These are phyloP conservation scores for Entosphenus tridentatus DNA, from an alignment of 2,113 vertebrate species.

Conservation along the genomic window DNA sequence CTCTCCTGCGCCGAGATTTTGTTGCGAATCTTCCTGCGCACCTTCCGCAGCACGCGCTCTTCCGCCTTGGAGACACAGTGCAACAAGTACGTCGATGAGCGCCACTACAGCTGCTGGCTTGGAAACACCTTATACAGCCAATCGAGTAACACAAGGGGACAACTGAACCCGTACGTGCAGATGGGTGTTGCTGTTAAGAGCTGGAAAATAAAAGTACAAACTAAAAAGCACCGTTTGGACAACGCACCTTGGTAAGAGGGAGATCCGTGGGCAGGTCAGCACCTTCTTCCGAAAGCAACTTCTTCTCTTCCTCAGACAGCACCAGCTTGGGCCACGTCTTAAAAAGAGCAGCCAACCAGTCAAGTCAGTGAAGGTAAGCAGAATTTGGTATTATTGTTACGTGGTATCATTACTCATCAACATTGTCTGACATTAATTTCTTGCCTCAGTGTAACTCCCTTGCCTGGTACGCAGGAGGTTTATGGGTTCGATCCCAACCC, in stretches of 20 bases:
- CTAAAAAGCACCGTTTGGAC: not conserved
- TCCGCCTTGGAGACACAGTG: constrained; percentile 27
- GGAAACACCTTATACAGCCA: too few relatives aligned
- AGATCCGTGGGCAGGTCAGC: constrained; percentile 28
- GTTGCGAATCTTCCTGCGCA: constrained; percentile 60
- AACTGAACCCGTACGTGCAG: not conserved
- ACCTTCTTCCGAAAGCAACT: constrained; percentile 48
- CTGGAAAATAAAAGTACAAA: accelerated
- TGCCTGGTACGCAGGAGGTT: too few relatives aligned
- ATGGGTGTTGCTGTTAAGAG: not conserved
- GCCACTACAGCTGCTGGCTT: not conserved
- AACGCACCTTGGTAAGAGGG: constrained; percentile 51
- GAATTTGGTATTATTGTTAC: too few relatives aligned
- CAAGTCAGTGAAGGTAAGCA: too few relatives aligned
- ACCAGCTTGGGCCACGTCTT: constrained; percentile 16
- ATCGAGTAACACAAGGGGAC: not conserved
- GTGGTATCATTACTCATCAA: too few relatives aligned
- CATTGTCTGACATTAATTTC: too few relatives aligned
- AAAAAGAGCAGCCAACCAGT: too few relatives aligned
- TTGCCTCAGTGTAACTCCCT: too few relatives aligned
- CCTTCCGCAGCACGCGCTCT: constrained; percentile 42
- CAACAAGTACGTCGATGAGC: accelerated
- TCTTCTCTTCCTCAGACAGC: constrained; percentile 50
- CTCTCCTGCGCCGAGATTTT: constrained; percentile 65
- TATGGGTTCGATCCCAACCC: too few relatives aligned